phyloP scores from a whole-genome alignment of 2,113 vertebrate genomes.

The Phylloscopus trochilus region DNA sequence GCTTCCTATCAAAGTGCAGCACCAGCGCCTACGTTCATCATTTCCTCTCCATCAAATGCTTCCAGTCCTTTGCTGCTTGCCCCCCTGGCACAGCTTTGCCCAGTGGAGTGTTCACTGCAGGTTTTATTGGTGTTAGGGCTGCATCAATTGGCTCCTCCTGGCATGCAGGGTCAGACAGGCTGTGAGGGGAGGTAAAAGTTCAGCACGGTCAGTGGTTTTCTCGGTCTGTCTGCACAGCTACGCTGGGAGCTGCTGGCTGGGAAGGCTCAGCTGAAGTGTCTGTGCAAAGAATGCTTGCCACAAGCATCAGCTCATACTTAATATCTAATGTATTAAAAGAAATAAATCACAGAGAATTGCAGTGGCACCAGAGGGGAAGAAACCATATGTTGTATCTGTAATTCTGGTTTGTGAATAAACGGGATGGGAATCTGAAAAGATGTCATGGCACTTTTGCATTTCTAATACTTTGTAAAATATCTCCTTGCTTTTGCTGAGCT shows the following conservation, averaged over 20 bases:
- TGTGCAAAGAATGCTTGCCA: background rate
- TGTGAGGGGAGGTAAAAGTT: background rate
- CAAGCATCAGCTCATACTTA: background rate
- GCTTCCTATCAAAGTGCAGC: background rate
- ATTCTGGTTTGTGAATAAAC: background rate
- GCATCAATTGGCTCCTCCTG: background rate
- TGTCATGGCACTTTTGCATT: background rate
- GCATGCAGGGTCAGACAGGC: background rate
- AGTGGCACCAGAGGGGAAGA: background rate
- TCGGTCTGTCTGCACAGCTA: rapidly evolving
- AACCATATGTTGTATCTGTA: rapidly evolving
- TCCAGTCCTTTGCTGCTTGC: background rate
- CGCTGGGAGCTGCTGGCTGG: background rate
- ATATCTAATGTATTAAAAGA: background rate
- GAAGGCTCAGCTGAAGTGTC: background rate
- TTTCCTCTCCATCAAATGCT: background rate
- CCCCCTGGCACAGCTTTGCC: background rate
- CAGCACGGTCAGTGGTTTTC: background rate
- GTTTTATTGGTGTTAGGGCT: background rate
- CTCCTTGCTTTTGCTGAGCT: background rate
- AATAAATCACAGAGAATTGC: background rate
- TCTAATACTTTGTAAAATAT: background rate
- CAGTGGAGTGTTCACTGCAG: background rate
- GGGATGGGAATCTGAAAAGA: background rate
- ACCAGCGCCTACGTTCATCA: background rate